Evolutionary conservation across 2,888 invertebrate genomes (phyloP).

Genomic region (Altica lythri): DNA sequence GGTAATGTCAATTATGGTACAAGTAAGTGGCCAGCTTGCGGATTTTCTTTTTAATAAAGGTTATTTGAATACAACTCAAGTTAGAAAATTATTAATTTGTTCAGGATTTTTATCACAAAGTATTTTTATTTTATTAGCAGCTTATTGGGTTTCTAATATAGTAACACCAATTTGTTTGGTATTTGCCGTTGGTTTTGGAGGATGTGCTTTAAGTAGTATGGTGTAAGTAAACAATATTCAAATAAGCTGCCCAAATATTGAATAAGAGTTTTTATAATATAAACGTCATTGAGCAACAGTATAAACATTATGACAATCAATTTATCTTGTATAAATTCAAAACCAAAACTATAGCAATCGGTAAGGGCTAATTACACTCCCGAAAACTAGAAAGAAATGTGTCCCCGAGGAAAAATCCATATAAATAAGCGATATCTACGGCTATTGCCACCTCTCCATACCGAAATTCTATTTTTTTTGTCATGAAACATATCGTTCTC

Average conservation of each 20-base stretch:
- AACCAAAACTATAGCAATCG: not conserved
- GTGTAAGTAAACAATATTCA: slow-evolving; percentile 3
- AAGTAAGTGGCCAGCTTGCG: slow-evolving; percentile 81
- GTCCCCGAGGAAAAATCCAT: too few species aligned
- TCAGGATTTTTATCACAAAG: slow-evolving; percentile 64
- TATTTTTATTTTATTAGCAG: slow-evolving; percentile 55
- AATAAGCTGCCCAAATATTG: too few species aligned
- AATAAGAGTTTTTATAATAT: too few species aligned
- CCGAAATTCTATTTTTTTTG: too few species aligned
- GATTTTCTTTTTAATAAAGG: slow-evolving; percentile 73
- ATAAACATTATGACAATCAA: not conserved
- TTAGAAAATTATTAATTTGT: slow-evolving; percentile 70
- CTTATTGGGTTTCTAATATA: slow-evolving; percentile 5
- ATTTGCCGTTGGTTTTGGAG: slow-evolving; percentile 2
- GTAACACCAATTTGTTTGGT: slow-evolving; percentile 9
- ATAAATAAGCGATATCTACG: too few species aligned
- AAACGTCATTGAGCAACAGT: too few species aligned
- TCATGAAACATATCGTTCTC: too few species aligned
- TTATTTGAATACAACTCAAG: slow-evolving; percentile 72
- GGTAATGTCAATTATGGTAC: slow-evolving; percentile 81
- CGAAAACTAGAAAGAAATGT: too few species aligned
- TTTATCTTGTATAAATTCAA: not conserved
- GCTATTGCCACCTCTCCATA: too few species aligned
- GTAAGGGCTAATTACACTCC: too few species aligned
- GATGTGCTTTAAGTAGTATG: slow-evolving; percentile 1